phyloP scores from a whole-genome alignment of 2,888 invertebrate genomes.

The Chrysomela aeneicollis region DNA sequence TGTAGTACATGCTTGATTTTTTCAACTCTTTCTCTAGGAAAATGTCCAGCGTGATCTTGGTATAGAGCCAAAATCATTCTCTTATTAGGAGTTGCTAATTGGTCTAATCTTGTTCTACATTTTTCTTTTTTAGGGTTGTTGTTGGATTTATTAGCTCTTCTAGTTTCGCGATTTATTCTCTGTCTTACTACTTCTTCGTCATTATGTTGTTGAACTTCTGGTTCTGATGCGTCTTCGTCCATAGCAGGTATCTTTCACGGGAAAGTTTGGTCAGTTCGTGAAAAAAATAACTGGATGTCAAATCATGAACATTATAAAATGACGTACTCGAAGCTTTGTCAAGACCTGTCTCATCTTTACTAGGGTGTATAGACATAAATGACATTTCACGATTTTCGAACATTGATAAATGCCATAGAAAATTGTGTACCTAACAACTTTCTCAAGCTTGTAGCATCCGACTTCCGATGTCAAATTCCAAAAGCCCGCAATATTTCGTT shows the following conservation, averaged over 20 bases:
- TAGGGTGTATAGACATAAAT: too few species aligned
- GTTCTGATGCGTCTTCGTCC: constrained; percentile 18
- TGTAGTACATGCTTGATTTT: constrained; percentile 66
- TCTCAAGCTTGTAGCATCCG: too few species aligned
- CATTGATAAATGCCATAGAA: too few species aligned
- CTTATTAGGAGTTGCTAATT: constrained; percentile 65
- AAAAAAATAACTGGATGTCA: neutral
- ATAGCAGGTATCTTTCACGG: constrained; percentile 3
- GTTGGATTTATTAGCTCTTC: constrained; percentile 28
- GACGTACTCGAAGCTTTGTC: too few species aligned
- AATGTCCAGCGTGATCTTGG: constrained; percentile 63
- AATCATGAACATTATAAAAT: too few species aligned
- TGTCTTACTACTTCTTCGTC: constrained; percentile 31
- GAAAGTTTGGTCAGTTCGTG: neutral
- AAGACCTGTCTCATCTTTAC: too few species aligned
- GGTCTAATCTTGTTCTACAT: constrained; percentile 60
- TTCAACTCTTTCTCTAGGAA: constrained; percentile 64
- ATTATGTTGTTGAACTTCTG: constrained; percentile 7
- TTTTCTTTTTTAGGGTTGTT: constrained; percentile 14
- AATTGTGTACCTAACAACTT: too few species aligned
- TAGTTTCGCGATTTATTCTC: constrained; percentile 29
- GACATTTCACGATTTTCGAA: too few species aligned
- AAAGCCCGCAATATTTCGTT: too few species aligned
- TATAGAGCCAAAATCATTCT: constrained; percentile 65
- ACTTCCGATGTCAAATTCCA: too few species aligned